Evolutionary conservation across 2,888 invertebrate species (phyloP).

Genomic region (Antitype chi): DNA sequence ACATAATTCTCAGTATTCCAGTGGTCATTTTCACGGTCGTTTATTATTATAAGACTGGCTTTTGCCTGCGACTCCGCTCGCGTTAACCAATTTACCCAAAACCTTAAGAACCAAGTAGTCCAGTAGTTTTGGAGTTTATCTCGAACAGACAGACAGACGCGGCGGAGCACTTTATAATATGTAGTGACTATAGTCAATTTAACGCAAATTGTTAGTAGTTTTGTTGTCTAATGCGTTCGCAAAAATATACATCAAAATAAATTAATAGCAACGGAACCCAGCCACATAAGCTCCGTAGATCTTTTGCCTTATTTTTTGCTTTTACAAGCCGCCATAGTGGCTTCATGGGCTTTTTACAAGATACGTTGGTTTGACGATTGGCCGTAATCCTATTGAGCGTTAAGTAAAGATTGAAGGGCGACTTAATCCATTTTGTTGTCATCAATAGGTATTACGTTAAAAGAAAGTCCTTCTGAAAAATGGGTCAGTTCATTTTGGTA

Average conservation of each 20-base stretch:
- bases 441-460: conserved; percentile 14
- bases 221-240: too few relatives aligned
- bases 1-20: too few relatives aligned
- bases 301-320: background rate
- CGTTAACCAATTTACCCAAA: too few relatives aligned
- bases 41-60: too few relatives aligned
- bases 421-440: conserved; percentile 55
- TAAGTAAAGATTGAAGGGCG: conserved; percentile 44
- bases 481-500: background rate
- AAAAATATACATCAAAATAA: background rate
- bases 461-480: conserved; percentile 14
- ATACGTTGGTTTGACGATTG: conserved; percentile 51
- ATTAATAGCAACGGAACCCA: conserved; percentile 23
- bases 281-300: accelerated
- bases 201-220: too few relatives aligned
- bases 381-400: conserved; percentile 57
- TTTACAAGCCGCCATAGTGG: conserved; percentile 6
- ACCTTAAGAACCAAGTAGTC: too few relatives aligned
- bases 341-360: conserved; percentile 56
- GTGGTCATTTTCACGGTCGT: too few relatives aligned
- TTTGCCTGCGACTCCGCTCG: too few relatives aligned
- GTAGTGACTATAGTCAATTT: too few relatives aligned
- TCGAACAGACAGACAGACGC: too few relatives aligned
- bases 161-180: too few relatives aligned
- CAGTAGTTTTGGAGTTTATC: too few relatives aligned